Base-by-base conservation (phyloP, 2,797 vertebrate species). In the Epinephelus malabaricus region DNA sequence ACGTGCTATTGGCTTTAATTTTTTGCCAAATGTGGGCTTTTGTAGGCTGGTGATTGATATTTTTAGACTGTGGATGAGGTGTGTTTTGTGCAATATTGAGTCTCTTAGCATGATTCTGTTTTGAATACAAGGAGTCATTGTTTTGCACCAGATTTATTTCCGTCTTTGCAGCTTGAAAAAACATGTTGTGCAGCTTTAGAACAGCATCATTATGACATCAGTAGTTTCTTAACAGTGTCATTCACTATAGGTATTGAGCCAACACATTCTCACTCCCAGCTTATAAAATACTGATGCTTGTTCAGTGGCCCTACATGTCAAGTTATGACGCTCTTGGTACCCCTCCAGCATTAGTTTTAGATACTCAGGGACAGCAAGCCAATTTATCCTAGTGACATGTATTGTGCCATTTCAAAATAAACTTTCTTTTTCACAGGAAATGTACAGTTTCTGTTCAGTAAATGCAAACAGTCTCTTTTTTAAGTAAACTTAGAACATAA, bases 1-100 rank as follows among this genome's bases (percentile, higher is more conserved):
- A 86, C 64, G 10, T 61, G 84, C 60, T 68, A 17, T 58, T 83
- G 86, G 72, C 69, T 64, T 59, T 2, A 0, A 40, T 30, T 60
- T 67, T 43, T 27, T 1, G 21, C 14, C 45, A 64, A 88, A 84
- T 55, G 51, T 69, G 49, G 23, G 2, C 56, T 69, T 45, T 51
- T 68, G 51, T 71, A 69, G 69, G 49, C 70, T 66, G 50, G 18
- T 1, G 19, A 19, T 34, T 53, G 55, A 43, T 79, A 84, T 86
- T 73, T 88, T 46, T 79, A 73, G 78, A 34, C 73, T 40, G 23
- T 9, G 9, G 61, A 61, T 47, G 56, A 75, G 11, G 25, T 8
- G 19, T 2, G 55, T 30, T 79, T 76, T 65, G 47, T 51, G 47
- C 19, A 43, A 65, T 25, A 47, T 56, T 63, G 15, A 45, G 0